Evolutionary conservation across 2,113 vertebrate species (phyloP), one percentile per base, ranked within the genome.

Genomic region (Microtus oregoni): DNA sequence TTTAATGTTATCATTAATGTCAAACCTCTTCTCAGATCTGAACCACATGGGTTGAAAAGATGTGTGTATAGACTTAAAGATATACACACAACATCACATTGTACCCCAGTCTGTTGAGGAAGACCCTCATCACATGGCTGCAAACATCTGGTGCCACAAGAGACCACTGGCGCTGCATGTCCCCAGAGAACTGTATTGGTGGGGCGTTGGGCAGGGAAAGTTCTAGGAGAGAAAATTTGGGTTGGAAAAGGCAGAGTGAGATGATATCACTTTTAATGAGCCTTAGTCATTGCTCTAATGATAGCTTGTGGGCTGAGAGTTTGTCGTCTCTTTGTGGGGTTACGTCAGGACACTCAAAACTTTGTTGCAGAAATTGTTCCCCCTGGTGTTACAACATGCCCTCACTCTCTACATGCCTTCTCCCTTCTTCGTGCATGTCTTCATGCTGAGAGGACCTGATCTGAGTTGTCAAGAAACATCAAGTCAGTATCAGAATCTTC

Each of bases 251-350:
- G 77, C 41, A 91, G 35, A 68, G 52, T 50, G 28, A 94, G 20
- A 95, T 73, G 41, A 82, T 94, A 92, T 91, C 83, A 93, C 76
- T 82, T 94, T 93, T 85, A 81, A 73, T 81, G 30, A 79, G 76
- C 52, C 32, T 95, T 58, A 83, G 86, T 96, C 88, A 85, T 73
- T 77, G 63, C 93, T 85, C 95, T 90, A 95, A 89, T 70, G 63
- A 93, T 92, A 93, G 94, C 30, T 77, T 78, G 75, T 38, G 17
- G 38, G 47, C 35, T 87, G 35, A 35, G 82, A 94, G 81, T 50
- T 89, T 78, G 61, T 5, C 55, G 35, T 93, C 38, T 95, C 58
- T 86, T 82, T 92, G 67, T 63, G 63, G 41, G 89, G 73, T 95
- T 94, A 91, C 38, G 15, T 94, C 75, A 91, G 91, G 93, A 96